Evolutionary conservation across 2,113 vertebrate species (phyloP).

Genomic region (Oxyura jamaicensis): DNA sequence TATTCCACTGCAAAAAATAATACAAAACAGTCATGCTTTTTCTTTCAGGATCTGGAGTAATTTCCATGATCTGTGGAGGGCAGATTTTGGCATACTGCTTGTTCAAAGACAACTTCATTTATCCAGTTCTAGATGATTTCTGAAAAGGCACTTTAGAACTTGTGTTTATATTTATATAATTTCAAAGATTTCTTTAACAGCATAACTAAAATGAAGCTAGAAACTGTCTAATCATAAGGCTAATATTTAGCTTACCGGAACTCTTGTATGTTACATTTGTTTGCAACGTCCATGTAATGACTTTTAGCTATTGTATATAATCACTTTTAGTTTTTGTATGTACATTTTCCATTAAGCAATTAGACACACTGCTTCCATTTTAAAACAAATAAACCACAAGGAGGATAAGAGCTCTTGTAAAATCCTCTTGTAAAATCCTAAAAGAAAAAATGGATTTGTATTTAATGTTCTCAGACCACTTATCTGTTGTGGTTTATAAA

Average conservation of each 20-base stretch:
- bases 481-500: neutral
- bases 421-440: neutral
- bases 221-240: neutral
- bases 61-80: constrained; percentile 89
- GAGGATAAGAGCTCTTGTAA: neutral
- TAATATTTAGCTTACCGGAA: neutral
- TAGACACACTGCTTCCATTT: neutral
- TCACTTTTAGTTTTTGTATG: neutral
- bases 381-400: neutral
- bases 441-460: neutral
- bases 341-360: neutral
- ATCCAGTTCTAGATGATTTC: constrained; percentile 88
- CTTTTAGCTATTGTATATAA: neutral
- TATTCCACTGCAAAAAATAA: neutral
- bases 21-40: constrained; percentile 13
- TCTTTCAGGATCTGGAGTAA: constrained; percentile 83
- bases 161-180: neutral
- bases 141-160: constrained; percentile 58
- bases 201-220: neutral
- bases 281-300: neutral
- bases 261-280: neutral
- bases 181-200: neutral
- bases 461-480: neutral
- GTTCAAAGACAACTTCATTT: constrained; percentile 90
- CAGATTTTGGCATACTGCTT: constrained; percentile 88